Conservation (phyloP, 2,888 invertebrate species). For the Perizoma affinitatum region DNA sequence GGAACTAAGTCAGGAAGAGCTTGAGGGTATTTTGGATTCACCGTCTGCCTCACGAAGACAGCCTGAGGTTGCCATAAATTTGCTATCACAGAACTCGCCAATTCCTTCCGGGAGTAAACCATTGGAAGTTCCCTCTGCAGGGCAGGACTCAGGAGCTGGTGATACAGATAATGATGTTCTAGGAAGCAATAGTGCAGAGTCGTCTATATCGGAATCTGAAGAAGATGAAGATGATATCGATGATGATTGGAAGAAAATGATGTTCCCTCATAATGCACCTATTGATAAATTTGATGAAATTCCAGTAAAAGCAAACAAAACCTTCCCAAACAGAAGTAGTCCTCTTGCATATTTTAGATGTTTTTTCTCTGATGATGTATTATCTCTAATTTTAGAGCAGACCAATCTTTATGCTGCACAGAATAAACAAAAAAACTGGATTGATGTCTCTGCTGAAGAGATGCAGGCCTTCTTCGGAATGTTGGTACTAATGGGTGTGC, state of each 20-base stretch:
- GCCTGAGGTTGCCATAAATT: slow-evolving; percentile 26
- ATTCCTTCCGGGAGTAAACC: no score
- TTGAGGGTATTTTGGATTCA: slow-evolving; percentile 30
- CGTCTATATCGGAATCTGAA: no score
- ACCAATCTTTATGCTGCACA: slow-evolving; percentile 32
- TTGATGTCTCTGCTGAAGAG: slow-evolving; percentile 25
- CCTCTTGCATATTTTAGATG: slow-evolving; percentile 27
- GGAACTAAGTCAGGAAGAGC: slow-evolving; percentile 22
- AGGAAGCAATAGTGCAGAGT: no score
- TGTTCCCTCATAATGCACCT: no score
- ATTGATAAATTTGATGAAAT: no score
- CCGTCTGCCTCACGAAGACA: slow-evolving; percentile 27
- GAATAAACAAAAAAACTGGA: slow-evolving; percentile 25
- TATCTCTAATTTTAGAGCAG: slow-evolving; percentile 29
- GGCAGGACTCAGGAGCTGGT: no score
- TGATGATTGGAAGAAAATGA: no score
- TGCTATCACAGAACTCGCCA: slow-evolving; percentile 21
- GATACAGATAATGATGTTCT: no score
- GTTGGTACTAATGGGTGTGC: slow-evolving; percentile 24
- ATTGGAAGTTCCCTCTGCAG: no score
- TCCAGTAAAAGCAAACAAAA: no score
- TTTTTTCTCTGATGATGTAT: slow-evolving; percentile 30
- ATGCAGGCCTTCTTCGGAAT: slow-evolving; percentile 28
- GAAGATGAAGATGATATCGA: no score
- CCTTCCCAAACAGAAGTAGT: slow-evolving; percentile 29